phyloP scores from a whole-genome alignment of 2,113 vertebrate genomes.

The Stegastes partitus region DNA sequence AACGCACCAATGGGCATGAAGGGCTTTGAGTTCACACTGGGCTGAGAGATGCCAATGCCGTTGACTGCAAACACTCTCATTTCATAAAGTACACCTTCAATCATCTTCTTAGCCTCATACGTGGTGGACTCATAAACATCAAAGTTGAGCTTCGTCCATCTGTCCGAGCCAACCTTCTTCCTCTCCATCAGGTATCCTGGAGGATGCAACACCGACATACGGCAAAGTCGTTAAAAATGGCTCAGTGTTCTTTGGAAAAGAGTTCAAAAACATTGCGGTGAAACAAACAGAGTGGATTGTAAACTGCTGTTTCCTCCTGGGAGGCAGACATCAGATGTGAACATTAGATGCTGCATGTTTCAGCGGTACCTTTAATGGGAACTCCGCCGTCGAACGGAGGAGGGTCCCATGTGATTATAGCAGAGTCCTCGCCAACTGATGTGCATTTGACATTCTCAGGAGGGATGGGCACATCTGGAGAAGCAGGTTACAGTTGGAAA shows the following conservation, averaged over 20 bases:
- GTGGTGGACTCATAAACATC: constrained; percentile 86
- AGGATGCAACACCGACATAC: constrained; percentile 2
- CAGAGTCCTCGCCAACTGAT: constrained; percentile 90
- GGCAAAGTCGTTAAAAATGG: constrained; percentile 12
- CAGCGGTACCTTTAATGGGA: constrained; percentile 86
- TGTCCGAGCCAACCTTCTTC: constrained; percentile 89
- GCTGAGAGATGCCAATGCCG: constrained; percentile 89
- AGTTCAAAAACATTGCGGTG: background rate
- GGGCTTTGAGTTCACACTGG: constrained; percentile 87
- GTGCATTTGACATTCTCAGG: constrained; percentile 88
- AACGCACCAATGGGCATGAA: constrained; percentile 87
- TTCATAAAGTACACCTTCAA: constrained; percentile 92
- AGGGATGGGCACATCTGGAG: constrained; percentile 90
- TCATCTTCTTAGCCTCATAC: constrained; percentile 92
- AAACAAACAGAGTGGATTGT: constrained; percentile 39
- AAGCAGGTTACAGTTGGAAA: constrained; percentile 43
- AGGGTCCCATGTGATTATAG: constrained; percentile 87
- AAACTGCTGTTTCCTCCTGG: constrained; percentile 40
- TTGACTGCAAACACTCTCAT: constrained; percentile 94
- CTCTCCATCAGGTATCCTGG: constrained; percentile 93
- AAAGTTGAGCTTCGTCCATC: constrained; percentile 96
- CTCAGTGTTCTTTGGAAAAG: background rate
- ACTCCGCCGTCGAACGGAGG: constrained; percentile 90
- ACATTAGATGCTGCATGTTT: constrained; percentile 22
- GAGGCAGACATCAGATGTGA: constrained; percentile 57